phyloP scores from a whole-genome alignment of 2,113 vertebrate species.

The Podarcis raffonei region DNA sequence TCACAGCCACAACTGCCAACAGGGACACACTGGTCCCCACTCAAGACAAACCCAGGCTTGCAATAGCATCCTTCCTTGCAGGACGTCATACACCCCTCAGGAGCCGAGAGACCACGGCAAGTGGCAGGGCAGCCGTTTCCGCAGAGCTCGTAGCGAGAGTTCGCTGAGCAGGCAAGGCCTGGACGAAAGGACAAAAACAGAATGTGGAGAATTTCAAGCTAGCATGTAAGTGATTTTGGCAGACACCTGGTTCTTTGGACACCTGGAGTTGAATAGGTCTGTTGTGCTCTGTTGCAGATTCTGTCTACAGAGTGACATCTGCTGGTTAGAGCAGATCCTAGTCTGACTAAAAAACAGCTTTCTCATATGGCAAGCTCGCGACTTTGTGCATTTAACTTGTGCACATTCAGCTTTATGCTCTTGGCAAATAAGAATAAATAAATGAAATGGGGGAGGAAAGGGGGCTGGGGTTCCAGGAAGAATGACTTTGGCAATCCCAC shows the following conservation, averaged over 20 bases:
- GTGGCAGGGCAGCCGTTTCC: conserved; percentile 66
- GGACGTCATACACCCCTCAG: conserved; percentile 35
- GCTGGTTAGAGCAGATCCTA: neutral
- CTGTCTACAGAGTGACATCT: neutral
- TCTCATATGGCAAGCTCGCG: no score
- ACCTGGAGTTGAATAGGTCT: neutral
- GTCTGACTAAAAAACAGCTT: no score
- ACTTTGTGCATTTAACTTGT: no score
- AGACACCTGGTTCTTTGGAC: no score
- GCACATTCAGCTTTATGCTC: no score
- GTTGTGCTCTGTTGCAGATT: neutral
- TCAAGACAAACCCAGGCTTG: conserved; percentile 68
- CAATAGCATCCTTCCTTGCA: conserved; percentile 80
- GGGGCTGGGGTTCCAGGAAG: no score
- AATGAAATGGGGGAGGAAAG: no score
- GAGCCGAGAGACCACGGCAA: conserved; percentile 50
- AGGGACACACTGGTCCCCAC: conserved; percentile 67
- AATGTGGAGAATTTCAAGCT: neutral
- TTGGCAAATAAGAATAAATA: no score
- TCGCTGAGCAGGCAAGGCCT: conserved; percentile 65
- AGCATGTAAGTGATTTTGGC: neutral
- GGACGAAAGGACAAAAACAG: neutral
- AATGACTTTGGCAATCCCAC: no score
- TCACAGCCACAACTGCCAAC: conserved; percentile 75
- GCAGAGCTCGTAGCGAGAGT: conserved; percentile 79